phyloP scores from a whole-genome alignment of 2,888 invertebrate species.

The Adelphocoris suturalis region DNA sequence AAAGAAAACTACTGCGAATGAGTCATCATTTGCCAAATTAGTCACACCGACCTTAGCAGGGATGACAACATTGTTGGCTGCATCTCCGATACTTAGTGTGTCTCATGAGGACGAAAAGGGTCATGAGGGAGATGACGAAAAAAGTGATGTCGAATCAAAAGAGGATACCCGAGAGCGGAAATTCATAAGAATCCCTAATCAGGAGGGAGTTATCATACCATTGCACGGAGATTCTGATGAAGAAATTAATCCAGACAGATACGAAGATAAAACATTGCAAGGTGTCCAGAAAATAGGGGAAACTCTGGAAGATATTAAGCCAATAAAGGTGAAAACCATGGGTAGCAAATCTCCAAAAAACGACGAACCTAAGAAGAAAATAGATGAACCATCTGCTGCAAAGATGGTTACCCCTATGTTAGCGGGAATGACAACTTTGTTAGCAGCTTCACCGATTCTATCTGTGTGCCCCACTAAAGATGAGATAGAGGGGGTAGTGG shows the following conservation, averaged over 20 bases:
- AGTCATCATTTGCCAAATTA: neutral
- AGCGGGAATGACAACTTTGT: conserved; percentile 57
- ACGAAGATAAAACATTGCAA: conserved; percentile 54
- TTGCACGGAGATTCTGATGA: conserved; percentile 75
- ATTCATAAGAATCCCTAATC: conserved; percentile 73
- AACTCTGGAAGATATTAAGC: conserved; percentile 27
- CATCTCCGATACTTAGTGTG: conserved; percentile 52
- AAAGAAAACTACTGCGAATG: conserved; percentile 58
- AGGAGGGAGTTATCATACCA: conserved; percentile 75
- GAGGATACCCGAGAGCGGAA: conserved; percentile 60
- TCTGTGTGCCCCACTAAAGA: conserved; percentile 43
- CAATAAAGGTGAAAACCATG: neutral
- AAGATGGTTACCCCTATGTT: conserved; percentile 56
- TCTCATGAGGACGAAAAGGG: conserved; percentile 18
- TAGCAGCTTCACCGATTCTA: conserved; percentile 59
- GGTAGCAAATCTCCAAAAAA: conserved; percentile 59
- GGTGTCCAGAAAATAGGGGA: conserved; percentile 43
- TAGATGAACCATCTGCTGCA: neutral
- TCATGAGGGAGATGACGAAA: conserved; percentile 28
- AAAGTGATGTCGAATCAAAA: conserved; percentile 25
- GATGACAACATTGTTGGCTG: conserved; percentile 60
- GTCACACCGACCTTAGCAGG: conserved; percentile 62
- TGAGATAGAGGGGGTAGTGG: conserved; percentile 50
- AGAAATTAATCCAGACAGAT: conserved; percentile 74
- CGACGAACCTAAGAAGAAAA: conserved; percentile 59